Evolutionary conservation across 2,113 vertebrate genomes (phyloP).

Genomic region (Cryptomyrus ogoouensis): DNA sequence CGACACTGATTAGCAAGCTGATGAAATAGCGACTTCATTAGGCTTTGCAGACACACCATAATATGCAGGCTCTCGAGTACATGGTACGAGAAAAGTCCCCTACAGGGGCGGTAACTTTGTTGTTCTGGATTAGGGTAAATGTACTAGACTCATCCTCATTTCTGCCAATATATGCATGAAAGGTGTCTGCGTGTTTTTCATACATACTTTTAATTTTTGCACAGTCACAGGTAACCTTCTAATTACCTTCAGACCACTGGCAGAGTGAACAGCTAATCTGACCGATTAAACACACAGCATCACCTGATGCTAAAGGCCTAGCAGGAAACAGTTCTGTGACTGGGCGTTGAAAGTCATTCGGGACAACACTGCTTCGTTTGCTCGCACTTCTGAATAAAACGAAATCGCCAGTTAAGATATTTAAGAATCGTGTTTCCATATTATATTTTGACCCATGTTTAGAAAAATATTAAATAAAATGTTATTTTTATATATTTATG

Average conservation of each 20-base stretch:
- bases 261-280: not conserved
- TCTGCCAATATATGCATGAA: not conserved
- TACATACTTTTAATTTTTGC: not conserved
- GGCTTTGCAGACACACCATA: not conserved
- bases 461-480: constrained; percentile 12
- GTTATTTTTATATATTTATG: constrained; percentile 19
- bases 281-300: not conserved
- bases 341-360: not conserved
- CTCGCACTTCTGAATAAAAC: not conserved
- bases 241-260: not conserved
- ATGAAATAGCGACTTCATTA: constrained; percentile 42
- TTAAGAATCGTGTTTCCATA: constrained; percentile 4
- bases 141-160: not conserved
- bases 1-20: constrained; percentile 34
- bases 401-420: constrained; percentile 8
- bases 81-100: not conserved
- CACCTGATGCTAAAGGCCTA: not conserved
- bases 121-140: not conserved
- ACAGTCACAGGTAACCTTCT: not conserved
- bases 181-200: not conserved
- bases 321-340: not conserved
- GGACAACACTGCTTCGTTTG: not conserved
- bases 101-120: not conserved
- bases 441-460: constrained; percentile 11
- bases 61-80: not conserved